Percentiles rank a stretch among this genome's conserved stretches.
Evolutionary conservation across 2,888 invertebrate genomes (phyloP).

Genomic region (Metallyticus violacea): DNA sequence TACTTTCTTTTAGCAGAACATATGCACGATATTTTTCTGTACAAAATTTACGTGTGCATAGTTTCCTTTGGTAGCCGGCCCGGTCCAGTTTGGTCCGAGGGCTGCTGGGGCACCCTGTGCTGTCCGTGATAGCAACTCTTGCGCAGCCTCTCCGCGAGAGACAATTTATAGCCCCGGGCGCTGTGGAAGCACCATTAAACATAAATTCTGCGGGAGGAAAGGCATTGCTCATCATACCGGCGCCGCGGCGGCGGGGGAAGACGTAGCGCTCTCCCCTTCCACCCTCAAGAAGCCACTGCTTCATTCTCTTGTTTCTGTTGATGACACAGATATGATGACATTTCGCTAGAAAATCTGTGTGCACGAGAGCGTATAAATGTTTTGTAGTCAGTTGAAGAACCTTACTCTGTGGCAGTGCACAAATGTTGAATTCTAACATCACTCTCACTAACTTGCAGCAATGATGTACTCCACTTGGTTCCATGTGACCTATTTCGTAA

Average conservation of each 20-base stretch:
- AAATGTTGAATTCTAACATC: not conserved
- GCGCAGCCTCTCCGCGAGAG: not conserved
- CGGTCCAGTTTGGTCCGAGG: no score
- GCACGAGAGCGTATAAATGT: not conserved
- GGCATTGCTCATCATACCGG: constrained; percentile 4
- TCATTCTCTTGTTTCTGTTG: not conserved
- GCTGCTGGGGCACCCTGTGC: not conserved
- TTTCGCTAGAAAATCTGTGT: not conserved
- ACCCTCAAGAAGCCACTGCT: not conserved
- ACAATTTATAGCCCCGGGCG: not conserved
- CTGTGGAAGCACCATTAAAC: not conserved
- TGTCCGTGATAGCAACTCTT: not conserved
- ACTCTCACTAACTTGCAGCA: no score
- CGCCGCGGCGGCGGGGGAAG: not conserved
- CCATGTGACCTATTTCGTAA: not conserved
- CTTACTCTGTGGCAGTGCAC: not conserved
- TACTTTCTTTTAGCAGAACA: no score
- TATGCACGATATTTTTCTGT: no score
- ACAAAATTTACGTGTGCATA: no score
- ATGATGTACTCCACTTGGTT: no score
- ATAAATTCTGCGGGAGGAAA: constrained; percentile 8
- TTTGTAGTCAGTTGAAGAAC: not conserved
- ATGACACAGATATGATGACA: not conserved
- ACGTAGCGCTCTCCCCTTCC: not conserved
- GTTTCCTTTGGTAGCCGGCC: no score